These are phyloP conservation scores for Epizoanthus fatuus DNA, from an alignment of 92 coral and sea anemone species.

Conservation along the genomic window DNA sequence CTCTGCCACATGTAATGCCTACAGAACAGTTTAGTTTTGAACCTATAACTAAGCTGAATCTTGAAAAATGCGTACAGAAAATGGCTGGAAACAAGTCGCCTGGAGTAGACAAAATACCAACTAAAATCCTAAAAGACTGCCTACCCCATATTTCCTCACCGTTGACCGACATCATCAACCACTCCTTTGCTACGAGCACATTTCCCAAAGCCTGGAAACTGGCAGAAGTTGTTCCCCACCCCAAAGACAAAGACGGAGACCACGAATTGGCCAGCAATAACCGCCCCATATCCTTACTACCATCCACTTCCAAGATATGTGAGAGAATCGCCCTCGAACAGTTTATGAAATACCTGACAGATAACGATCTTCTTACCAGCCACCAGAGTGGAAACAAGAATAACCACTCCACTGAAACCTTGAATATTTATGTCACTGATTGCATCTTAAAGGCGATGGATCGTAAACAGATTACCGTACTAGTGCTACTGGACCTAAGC, in stretches of 20 bases:
- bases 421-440: no score
- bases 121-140: neutral
- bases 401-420: no score
- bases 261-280: neutral
- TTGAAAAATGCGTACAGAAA: neutral
- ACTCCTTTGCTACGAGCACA: neutral
- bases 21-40: neutral
- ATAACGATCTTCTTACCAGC: neutral
- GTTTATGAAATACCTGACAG: neutral
- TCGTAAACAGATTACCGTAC: no score
- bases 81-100: neutral
- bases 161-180: neutral
- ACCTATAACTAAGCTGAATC: neutral
- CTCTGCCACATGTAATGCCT: neutral
- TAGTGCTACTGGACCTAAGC: no score
- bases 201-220: neutral
- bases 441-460: no score
- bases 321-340: neutral
- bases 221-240: neutral
- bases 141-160: neutral
- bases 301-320: neutral
- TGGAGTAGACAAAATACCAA: neutral
- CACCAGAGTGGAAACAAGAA: neutral
- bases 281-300: slow-evolving; percentile 14
- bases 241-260: neutral